Conservation (phyloP, 2,113 vertebrate genomes). For the western clawed frog (Xenopus tropicalis) region DNA sequence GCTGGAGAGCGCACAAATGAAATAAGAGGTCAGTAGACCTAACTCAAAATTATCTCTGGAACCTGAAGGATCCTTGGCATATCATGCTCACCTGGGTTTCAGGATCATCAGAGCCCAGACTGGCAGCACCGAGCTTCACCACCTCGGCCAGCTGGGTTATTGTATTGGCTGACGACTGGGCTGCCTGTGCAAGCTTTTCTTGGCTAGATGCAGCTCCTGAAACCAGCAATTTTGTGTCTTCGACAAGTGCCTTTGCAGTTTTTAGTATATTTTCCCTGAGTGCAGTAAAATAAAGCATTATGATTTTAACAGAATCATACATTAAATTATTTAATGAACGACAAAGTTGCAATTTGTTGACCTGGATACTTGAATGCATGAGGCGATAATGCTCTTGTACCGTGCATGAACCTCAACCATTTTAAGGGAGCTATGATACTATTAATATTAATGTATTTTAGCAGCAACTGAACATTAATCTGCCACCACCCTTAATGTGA, state of each 20-base stretch:
- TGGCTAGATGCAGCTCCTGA: slow-evolving; percentile 94
- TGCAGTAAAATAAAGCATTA: neutral
- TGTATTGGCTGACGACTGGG: slow-evolving; percentile 92
- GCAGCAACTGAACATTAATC: too few species aligned
- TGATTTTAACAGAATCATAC: too few species aligned
- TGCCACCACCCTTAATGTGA: too few species aligned
- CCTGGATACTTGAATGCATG: too few species aligned
- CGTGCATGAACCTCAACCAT: too few species aligned
- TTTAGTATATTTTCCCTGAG: slow-evolving; percentile 95
- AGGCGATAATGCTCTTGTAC: too few species aligned
- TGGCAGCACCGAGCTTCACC: slow-evolving; percentile 92
- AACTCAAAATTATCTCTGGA: neutral
- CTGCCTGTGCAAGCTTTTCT: slow-evolving; percentile 92
- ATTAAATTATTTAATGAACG: too few species aligned
- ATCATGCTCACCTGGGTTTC: slow-evolving; percentile 85
- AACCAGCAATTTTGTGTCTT: slow-evolving; percentile 94
- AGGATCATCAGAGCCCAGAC: slow-evolving; percentile 89
- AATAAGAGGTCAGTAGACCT: slow-evolving; percentile 10
- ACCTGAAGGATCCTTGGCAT: neutral
- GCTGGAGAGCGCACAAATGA: slow-evolving; percentile 40
- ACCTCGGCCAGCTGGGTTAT: slow-evolving; percentile 96
- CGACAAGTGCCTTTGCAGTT: slow-evolving; percentile 94
- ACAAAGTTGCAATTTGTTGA: too few species aligned
- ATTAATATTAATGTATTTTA: too few species aligned
- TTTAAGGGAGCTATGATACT: too few species aligned